Evolutionary conservation across 2,113 vertebrate species (phyloP).

Genomic region (Mesitornis unicolor): DNA sequence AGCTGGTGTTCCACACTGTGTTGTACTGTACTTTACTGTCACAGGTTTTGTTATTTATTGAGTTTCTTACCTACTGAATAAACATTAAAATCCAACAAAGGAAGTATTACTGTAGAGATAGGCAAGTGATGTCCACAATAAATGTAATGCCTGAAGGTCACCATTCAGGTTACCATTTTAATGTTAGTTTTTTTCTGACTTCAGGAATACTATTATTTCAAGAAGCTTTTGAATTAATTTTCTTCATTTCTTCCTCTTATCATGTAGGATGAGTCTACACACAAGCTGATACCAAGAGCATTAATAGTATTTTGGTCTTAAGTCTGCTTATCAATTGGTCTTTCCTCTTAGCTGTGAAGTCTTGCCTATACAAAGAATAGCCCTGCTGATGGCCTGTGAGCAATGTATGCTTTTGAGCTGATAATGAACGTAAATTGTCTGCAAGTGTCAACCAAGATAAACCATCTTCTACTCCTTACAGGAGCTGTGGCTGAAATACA

Average conservation of each 20-base stretch:
- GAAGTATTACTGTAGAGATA: not conserved
- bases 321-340: not conserved
- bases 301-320: slow-evolving; percentile 4
- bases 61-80: slow-evolving; percentile 16
- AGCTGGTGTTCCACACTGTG: not conserved
- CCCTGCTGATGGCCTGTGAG: not conserved
- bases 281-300: not conserved
- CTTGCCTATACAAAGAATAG: slow-evolving; percentile 2
- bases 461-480: not conserved
- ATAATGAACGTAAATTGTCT: not conserved
- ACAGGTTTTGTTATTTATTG: slow-evolving; percentile 8
- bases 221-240: not conserved
- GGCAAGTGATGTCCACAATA: not conserved
- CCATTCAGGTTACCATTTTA: not conserved
- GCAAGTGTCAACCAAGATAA: not conserved
- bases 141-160: not conserved
- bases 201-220: not conserved
- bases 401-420: not conserved
- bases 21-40: not conserved
- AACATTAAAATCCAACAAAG: not conserved
- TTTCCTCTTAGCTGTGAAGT: slow-evolving; percentile 3
- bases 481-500: not conserved
- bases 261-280: not conserved
- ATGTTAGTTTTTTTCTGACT: not conserved
- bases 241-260: not conserved